phyloP scores from a whole-genome alignment of 1,140 invertebrate species.

The Drosophila parabipectinata region DNA sequence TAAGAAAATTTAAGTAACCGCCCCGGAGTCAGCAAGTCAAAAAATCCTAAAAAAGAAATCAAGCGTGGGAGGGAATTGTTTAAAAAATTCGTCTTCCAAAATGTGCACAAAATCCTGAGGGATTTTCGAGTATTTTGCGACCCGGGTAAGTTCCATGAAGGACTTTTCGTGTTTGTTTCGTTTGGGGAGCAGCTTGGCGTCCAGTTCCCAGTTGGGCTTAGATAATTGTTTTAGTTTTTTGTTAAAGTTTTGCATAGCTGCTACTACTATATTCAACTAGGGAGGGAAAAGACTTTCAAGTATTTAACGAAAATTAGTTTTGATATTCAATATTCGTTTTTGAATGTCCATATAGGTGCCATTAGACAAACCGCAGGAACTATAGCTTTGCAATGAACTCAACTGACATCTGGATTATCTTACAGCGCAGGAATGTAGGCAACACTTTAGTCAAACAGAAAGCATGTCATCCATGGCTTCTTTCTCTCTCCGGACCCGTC shows the following conservation, averaged over 20 bases:
- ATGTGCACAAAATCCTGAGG: slow-evolving; percentile 55
- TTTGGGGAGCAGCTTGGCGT: slow-evolving; percentile 10
- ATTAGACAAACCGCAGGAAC: no score
- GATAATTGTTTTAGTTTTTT: slow-evolving; percentile 70
- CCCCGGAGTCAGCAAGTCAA: slow-evolving; percentile 9
- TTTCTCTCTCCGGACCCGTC: slow-evolving; percentile 17
- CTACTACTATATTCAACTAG: not conserved
- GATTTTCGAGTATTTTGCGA: slow-evolving; percentile 54
- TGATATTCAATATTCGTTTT: no score
- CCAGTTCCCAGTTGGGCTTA: slow-evolving; percentile 38
- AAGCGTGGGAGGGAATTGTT: slow-evolving; percentile 65
- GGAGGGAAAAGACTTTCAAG: no score
- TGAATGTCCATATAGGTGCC: no score
- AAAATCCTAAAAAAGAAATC: slow-evolving; percentile 35
- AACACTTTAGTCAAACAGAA: not conserved
- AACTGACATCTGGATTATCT: no score
- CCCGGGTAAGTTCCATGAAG: slow-evolving; percentile 1
- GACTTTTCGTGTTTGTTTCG: slow-evolving; percentile 20
- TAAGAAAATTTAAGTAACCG: slow-evolving; percentile 66
- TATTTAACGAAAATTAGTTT: not conserved
- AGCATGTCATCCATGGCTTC: slow-evolving; percentile 10
- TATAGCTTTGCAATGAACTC: no score
- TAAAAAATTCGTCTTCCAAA: slow-evolving; percentile 70
- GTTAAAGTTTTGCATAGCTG: slow-evolving; percentile 55
- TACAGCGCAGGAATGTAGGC: not conserved